Evolutionary conservation across 2,888 invertebrate genomes (phyloP).

Genomic region (Ryuthela nishihirai): DNA sequence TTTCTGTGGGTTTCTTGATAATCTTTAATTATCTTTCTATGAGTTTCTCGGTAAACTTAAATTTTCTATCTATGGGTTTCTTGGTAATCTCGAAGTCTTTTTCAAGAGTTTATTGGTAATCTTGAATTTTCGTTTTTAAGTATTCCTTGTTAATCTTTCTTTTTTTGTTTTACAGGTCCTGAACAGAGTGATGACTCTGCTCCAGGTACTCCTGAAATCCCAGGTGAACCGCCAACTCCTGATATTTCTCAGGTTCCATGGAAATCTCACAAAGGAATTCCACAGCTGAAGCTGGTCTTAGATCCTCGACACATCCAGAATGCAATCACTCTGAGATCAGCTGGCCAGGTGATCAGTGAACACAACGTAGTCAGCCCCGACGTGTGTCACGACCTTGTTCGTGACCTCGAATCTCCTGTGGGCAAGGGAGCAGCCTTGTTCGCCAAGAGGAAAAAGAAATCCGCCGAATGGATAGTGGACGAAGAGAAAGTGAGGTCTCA

Average conservation of each 20-base stretch:
- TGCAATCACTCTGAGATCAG: constrained; percentile 63
- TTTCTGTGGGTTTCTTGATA: too few species aligned
- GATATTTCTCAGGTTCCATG: constrained; percentile 20
- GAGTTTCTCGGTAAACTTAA: too few species aligned
- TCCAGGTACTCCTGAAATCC: constrained; percentile 18
- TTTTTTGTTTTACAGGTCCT: constrained; percentile 4
- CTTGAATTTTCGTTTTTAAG: too few species aligned
- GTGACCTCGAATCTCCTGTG: constrained; percentile 70
- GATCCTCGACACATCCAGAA: constrained; percentile 66
- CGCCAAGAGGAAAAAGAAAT: constrained; percentile 37
- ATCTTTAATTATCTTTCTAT: too few species aligned
- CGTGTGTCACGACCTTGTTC: constrained; percentile 70
- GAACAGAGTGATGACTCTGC: constrained; percentile 28
- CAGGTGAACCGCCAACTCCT: constrained; percentile 20
- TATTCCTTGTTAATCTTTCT: too few species aligned
- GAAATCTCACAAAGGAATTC: constrained; percentile 17
- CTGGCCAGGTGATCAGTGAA: constrained; percentile 61
- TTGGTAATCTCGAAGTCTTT: too few species aligned
- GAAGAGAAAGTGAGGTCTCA: constrained; percentile 27
- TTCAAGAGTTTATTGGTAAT: too few species aligned
- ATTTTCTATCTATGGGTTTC: too few species aligned
- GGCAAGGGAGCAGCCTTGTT: constrained; percentile 61
- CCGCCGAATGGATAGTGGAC: constrained; percentile 40
- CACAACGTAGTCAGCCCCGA: constrained; percentile 60
- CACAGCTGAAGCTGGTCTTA: constrained; percentile 67